Base-by-base conservation (phyloP, 92 coral and sea anemone genomes). In the Phenganax stokvisi region DNA sequence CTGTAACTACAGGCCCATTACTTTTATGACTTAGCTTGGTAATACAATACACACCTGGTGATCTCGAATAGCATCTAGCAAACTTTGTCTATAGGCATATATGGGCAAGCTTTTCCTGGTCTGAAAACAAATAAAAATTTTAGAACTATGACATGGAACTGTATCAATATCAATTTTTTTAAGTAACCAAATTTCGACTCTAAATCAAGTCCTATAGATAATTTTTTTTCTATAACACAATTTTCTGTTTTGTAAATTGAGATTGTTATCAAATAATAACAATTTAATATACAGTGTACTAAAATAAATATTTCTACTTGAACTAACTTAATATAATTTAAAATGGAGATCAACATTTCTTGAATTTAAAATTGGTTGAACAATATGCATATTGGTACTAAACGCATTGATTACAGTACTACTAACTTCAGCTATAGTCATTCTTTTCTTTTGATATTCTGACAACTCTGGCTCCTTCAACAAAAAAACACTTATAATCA, bases 51-150 rank as follows among this genome's bases (percentile, higher is more conserved):
- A 31, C 63, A 96, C 99, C 92, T 96, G 99, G 72, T 96, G 99
- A 10, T 92, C 92, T 58, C 85, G 84, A 15, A 96, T 85, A 13
- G 99, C 99, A 84, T 96, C 84, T 16, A 96, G 86, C 31, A 96
- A 90, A 54, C 84, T 84, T n/a, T 90, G 90, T 89, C 90, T 90
- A 85, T 90, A 96, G 60, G 92, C 88, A 69, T 72, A 96, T 12
- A 96, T 93, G 71, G 99, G 99, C 61, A 96, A 87, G 68, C 99
- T 96, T 61, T 88, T 84, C 15, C 93, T 87, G 8, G 97, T 93
- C 99, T 96, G 64, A 11, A 60, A 84, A 77, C 9, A 71, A 8
- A 63, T 76, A 69, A 80, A 57, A 53, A 70, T 54, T 54, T 55
- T 17, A 72, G 10, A 80, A 20, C 47, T 37, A 37, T 0, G 0